Evolutionary conservation across 2,888 invertebrate genomes (phyloP).

Genomic region (Brassicogethes aeneus): DNA sequence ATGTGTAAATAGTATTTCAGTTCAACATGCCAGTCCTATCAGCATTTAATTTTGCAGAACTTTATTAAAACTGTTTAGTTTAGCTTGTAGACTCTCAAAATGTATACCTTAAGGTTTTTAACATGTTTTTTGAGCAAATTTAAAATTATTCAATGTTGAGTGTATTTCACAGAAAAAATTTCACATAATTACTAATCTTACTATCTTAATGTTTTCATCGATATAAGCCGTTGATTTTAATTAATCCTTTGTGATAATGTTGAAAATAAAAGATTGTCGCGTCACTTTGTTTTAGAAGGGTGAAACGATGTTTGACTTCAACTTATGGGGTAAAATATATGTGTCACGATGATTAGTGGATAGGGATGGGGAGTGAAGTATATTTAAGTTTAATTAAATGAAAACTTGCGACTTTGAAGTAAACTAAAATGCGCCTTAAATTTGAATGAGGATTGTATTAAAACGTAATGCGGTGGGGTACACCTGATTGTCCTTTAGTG

Average conservation of each 20-base stretch:
- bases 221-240: not conserved
- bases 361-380: not conserved
- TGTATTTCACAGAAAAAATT: no score
- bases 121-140: no score
- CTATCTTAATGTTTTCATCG: no score
- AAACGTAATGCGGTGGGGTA: not conserved
- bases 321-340: no score
- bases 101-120: no score
- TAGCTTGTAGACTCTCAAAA: not conserved
- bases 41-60: no score
- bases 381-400: slow-evolving; percentile 1
- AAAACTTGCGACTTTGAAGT: not conserved
- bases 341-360: not conserved
- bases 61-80: not conserved
- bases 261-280: no score
- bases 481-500: not conserved
- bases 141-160: no score
- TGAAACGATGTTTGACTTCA: not conserved
- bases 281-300: no score
- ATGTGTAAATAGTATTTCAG: no score
- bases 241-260: not conserved
- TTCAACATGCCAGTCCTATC: no score
- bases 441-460: not conserved
- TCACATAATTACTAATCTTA: no score
- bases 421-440: not conserved